Percentiles rank a stretch among this genome's conserved stretches.
These are phyloP conservation scores for Gulo gulo DNA, from an alignment of 2,113 vertebrate genomes.

Conservation along the genomic window DNA sequence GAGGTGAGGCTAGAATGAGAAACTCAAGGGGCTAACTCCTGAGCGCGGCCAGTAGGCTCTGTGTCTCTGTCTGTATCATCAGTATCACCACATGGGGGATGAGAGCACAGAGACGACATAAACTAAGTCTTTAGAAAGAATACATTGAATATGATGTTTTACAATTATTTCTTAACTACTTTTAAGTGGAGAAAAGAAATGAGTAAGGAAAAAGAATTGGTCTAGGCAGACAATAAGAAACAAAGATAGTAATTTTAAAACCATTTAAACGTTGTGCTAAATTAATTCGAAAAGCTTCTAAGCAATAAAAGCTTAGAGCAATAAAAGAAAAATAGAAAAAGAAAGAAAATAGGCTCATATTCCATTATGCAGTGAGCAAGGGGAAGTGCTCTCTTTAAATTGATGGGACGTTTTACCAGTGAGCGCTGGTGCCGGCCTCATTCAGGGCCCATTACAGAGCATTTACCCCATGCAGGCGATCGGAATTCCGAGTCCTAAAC, in stretches of 20 bases:
- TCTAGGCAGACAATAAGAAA: neutral
- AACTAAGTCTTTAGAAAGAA: neutral
- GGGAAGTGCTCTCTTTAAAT: neutral
- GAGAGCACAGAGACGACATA: neutral
- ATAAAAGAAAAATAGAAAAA: neutral
- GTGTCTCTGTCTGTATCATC: neutral
- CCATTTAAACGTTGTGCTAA: neutral
- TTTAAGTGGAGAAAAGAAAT: neutral
- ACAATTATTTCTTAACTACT: neutral
- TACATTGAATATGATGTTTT: neutral
- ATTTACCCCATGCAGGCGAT: too few species aligned
- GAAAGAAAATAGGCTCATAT: neutral
- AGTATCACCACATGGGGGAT: neutral
- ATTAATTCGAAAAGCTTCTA: neutral
- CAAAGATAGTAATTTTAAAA: neutral
- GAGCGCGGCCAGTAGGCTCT: neutral
- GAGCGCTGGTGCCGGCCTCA: too few species aligned
- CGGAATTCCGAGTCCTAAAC: neutral
- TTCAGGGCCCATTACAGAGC: neutral
- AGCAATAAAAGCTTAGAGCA: neutral
- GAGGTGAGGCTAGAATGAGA: neutral
- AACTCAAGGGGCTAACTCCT: neutral
- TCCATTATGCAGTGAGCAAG: neutral
- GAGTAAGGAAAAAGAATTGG: neutral
- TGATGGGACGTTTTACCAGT: fast-evolving